Evolutionary conservation across 2,797 vertebrate species (phyloP).

Genomic region (Mus minutoides): DNA sequence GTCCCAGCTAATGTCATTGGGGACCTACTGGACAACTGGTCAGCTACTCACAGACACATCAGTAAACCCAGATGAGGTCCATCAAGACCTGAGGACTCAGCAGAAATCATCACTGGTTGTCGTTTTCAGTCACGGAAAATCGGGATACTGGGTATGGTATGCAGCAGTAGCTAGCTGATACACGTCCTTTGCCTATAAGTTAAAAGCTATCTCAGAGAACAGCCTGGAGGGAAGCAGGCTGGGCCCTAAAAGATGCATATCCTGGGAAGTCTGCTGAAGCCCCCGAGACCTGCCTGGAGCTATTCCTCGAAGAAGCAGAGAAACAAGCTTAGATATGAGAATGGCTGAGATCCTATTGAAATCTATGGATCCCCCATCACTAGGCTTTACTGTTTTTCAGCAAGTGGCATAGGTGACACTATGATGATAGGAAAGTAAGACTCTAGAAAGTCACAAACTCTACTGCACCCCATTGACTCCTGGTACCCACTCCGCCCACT

Average conservation of each 20-base stretch:
- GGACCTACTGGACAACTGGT: not conserved
- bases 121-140: not conserved
- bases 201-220: not conserved
- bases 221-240: not conserved
- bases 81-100: not conserved
- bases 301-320: not conserved
- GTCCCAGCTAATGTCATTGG: not conserved
- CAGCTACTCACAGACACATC: not conserved
- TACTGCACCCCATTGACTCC: fast-evolving
- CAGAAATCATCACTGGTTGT: not conserved
- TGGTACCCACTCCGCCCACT: no score
- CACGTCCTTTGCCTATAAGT: not conserved
- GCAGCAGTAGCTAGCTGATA: not conserved
- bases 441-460: not conserved
- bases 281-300: not conserved
- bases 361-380: not conserved
- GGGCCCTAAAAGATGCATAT: not conserved
- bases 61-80: not conserved
- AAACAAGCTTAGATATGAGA: not conserved
- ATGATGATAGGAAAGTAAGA: not conserved
- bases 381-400: not conserved
- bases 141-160: not conserved
- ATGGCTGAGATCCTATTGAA: not conserved
- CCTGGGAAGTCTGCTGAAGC: not conserved
- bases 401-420: not conserved